These are phyloP conservation scores for Hoplodrina ambigua DNA, from an alignment of 2,888 invertebrate species.

Conservation along the genomic window DNA sequence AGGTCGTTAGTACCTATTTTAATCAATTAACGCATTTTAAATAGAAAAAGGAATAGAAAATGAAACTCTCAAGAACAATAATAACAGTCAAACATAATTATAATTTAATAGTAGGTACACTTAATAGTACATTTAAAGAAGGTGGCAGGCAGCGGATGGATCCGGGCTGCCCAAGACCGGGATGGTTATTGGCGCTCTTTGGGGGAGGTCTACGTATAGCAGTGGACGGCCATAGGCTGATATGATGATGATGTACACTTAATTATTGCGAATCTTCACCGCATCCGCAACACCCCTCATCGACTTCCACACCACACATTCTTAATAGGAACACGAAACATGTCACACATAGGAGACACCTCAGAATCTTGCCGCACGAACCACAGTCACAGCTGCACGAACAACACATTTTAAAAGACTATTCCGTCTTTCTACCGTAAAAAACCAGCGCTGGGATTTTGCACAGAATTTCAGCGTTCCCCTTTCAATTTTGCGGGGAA, in stretches of 20 bases:
- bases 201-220: too few relatives aligned
- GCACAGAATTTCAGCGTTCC: not conserved
- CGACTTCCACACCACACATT: conserved; percentile 82
- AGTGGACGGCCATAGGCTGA: too few relatives aligned
- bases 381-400: conserved; percentile 79
- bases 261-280: conserved; percentile 57
- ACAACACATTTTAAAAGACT: conserved; percentile 75
- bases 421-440: not conserved
- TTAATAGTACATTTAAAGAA: too few relatives aligned
- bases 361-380: conserved; percentile 78
- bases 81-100: conserved; percentile 16
- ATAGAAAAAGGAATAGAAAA: conserved; percentile 8
- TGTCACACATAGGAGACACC: conserved; percentile 80
- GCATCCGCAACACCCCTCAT: conserved; percentile 76
- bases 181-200: too few relatives aligned
- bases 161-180: too few relatives aligned
- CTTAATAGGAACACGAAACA: conserved; percentile 78
- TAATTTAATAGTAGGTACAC: conserved; percentile 19
- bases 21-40: not conserved
- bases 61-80: conserved; percentile 33
- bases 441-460: not conserved
- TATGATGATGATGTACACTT: too few relatives aligned
- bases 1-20: not conserved
- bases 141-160: too few relatives aligned
- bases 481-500: not conserved